Evolutionary conservation across 2,888 invertebrate species (phyloP), one percentile per base, ranked within the genome.

Genomic region (Drosophila falleni): DNA sequence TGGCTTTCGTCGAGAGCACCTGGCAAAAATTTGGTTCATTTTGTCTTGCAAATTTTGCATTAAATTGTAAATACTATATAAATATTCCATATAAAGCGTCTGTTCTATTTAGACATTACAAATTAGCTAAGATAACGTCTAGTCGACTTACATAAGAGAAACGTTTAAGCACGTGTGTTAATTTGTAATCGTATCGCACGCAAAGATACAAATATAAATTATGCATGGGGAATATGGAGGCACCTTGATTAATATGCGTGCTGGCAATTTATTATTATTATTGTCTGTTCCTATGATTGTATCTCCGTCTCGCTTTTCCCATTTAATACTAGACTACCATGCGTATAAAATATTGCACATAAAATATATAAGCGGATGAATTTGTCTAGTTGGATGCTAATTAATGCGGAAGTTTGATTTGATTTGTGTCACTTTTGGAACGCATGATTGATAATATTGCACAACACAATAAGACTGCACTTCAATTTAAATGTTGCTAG

Each of bases 171-270:
- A 29, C 46, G 61, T 54, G 54, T 46, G 54, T 54, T 54, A 62
- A 62, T 62, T 62, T 60, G 41, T 41, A 50, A 37, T 37, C 51
- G 31, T 42, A 46, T 16, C 35, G 16, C 39, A 58, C 29, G 29
- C 56, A 71, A 39, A 59, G 31, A 62, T 60, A 66, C 51, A 26
- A n/a, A 42, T 35, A 53, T 63, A 64, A 55, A 62, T 59, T 63
- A 62, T 67, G 29, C 46, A 35, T 42, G 50, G 53, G 31, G 44
- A n/a, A 49, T 58, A 13, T 35, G 44, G 39, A 66, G 55, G 37
- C 33, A 62, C 26, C 69, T 74, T 77, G 74, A 79, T 77, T 77
- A 86, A 89, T 82, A 84, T 84, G 80, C 87, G 78, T 64, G 67
- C 66, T 60, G 74, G 66, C 53, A 72, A 80, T 83, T 72, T 79